Evolutionary conservation across 2,113 vertebrate species (phyloP).

Genomic region (Herpetotheres cachinnans): DNA sequence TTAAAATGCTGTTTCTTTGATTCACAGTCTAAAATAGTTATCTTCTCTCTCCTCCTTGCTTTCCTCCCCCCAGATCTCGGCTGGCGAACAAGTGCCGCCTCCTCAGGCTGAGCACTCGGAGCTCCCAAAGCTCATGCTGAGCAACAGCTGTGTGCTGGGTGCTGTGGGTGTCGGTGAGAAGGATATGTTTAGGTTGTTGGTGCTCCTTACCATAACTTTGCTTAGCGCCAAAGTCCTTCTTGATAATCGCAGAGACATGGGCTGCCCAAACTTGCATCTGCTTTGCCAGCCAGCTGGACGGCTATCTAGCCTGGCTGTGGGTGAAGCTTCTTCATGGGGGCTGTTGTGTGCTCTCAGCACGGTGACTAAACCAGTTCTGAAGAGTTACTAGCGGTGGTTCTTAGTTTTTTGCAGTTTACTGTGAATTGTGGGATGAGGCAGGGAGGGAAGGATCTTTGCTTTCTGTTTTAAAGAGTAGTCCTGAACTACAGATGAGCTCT

Average conservation of each 20-base stretch:
- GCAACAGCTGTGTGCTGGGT: background rate
- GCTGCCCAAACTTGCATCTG: background rate
- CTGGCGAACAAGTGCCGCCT: background rate
- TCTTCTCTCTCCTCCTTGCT: background rate
- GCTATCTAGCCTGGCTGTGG: fast-evolving
- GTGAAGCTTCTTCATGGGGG: background rate
- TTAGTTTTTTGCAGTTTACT: background rate
- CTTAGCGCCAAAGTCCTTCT: background rate
- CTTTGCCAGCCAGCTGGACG: fast-evolving
- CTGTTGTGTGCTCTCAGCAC: background rate
- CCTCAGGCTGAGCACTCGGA: background rate
- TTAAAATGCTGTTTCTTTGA: background rate
- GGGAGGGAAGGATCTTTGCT: background rate
- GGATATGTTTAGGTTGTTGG: background rate
- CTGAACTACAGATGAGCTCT: background rate
- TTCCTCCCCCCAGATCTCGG: background rate
- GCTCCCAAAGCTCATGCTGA: background rate
- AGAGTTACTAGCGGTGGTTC: background rate
- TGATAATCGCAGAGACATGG: background rate
- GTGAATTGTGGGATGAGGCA: background rate
- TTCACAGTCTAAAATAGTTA: background rate
- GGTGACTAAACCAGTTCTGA: background rate
- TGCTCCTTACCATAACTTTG: background rate
- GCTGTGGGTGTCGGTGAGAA: background rate
- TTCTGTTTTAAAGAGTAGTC: background rate